phyloP scores from a whole-genome alignment of 2,888 invertebrate genomes.

The Parasteatoda lunata region DNA sequence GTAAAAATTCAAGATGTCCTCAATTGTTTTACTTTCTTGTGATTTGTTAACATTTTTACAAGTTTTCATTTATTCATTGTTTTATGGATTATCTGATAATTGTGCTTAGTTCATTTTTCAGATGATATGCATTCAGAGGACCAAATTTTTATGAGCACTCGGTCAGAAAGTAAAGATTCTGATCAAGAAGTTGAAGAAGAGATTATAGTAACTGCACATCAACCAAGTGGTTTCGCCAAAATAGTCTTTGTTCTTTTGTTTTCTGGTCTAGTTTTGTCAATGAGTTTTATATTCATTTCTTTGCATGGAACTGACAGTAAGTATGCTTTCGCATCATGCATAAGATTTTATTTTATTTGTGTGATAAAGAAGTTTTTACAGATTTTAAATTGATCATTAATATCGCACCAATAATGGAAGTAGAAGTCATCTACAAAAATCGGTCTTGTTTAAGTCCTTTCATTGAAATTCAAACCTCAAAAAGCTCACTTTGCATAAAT shows the following conservation, averaged over 20 bases:
- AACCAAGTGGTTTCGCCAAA: slow-evolving; percentile 86
- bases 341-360: not conserved
- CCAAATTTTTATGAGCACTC: slow-evolving; percentile 6
- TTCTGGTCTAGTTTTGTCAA: slow-evolving; percentile 82
- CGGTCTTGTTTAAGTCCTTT: no score
- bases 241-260: slow-evolving; percentile 86
- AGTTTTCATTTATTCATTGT: slow-evolving; percentile 4
- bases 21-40: not conserved
- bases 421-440: not conserved
- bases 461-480: no score
- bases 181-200: slow-evolving; percentile 68
- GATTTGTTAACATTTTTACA: not conserved
- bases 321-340: slow-evolving; percentile 24
- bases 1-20: not conserved
- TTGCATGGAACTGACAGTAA: slow-evolving; percentile 65
- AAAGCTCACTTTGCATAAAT: no score
- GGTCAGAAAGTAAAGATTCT: slow-evolving; percentile 45
- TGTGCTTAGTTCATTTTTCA: slow-evolving; percentile 65
- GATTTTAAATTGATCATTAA: not conserved
- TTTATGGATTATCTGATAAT: slow-evolving; percentile 40
- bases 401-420: not conserved
- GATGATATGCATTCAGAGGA: slow-evolving; percentile 51
- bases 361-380: not conserved
- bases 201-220: slow-evolving; percentile 75
- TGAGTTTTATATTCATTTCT: slow-evolving; percentile 81